phyloP scores from a whole-genome alignment of 2,797 vertebrate species.

The Notolepis coatsorum region DNA sequence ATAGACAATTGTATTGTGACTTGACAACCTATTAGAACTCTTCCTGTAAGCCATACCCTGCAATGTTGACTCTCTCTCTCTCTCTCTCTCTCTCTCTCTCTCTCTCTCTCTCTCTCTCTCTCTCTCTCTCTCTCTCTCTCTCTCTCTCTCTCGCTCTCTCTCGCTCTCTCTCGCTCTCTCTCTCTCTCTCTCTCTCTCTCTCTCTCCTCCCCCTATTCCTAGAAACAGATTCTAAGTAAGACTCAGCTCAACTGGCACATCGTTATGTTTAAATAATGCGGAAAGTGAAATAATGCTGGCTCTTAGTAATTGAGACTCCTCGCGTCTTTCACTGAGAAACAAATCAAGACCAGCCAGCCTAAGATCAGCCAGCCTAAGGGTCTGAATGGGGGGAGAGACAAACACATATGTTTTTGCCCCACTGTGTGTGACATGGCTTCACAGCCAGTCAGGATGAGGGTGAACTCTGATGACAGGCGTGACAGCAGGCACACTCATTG shows the following conservation, averaged over 20 bases:
- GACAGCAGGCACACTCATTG: slow-evolving; percentile 15
- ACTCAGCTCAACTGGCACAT: slow-evolving; percentile 17
- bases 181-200: not conserved
- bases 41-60: not conserved
- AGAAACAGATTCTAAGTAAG: slow-evolving; percentile 16
- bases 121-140: slow-evolving; percentile 6
- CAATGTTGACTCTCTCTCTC: not conserved
- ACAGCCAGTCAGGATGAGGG: slow-evolving; percentile 25
- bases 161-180: not conserved
- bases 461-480: slow-evolving; percentile 18
- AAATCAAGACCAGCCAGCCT: slow-evolving; percentile 6
- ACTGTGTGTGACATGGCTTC: slow-evolving; percentile 25
- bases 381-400: slow-evolving; percentile 27
- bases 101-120: not conserved
- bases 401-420: slow-evolving; percentile 11
- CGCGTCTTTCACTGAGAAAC: slow-evolving; percentile 21
- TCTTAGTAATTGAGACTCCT: slow-evolving; percentile 55
- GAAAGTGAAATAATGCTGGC: slow-evolving; percentile 20
- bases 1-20: not conserved
- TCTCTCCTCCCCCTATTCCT: slow-evolving; percentile 8
- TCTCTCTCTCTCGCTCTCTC: not conserved
- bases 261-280: slow-evolving; percentile 34
- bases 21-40: not conserved
- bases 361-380: slow-evolving; percentile 8
- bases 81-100: not conserved